Base-by-base conservation (phyloP, 2,888 invertebrate species). In the Lymantria dispar region DNA sequence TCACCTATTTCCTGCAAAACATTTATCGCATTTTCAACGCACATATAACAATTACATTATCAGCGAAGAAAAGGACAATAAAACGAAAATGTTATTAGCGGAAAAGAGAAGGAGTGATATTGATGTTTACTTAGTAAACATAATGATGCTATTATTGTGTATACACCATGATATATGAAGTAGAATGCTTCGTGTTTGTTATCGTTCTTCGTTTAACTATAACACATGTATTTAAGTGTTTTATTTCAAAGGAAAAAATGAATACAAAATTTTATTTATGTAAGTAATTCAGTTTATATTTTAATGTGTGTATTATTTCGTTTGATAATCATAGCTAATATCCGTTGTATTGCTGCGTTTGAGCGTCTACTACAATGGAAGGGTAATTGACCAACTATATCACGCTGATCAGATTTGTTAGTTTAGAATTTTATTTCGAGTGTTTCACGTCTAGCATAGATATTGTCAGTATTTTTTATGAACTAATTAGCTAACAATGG, bases 251-350 rank as follows among this genome's bases (percentile, higher is more conserved):
- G n/a, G 11, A 43, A 54, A 47, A 53, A 50, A 64, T 64, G 64
- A 43, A 39, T 40, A 51, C 9, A 41, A 44, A 31, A 50, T 22
- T 56, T 42, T 67, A 42, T 52, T 47, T 44, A 38, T 67, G 64
- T 64, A 43, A 67, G 68, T 64, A 50, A 54, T 55, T 48, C 30
- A 14, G 7, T 12, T 13, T 8, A 22, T 22, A 22, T 22, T 22
- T 22, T 22, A 22, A 22, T 22, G 5, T 22, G 5, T 22, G 5
- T 22, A 5, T n/a, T n/a, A n/a, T n/a, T n/a, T n/a, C n/a, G n/a
- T n/a, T n/a, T n/a, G n/a, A n/a, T n/a, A n/a, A n/a, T n/a, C n/a
- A n/a, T n/a, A n/a, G n/a, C n/a, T n/a, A n/a, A n/a, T n/a, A n/a
- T n/a, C n/a, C n/a, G n/a, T n/a, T n/a, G n/a, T n/a, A n/a, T n/a